Evolutionary conservation across 2,113 vertebrate species (phyloP).

Genomic region (Mesoclemmys tuberculata): DNA sequence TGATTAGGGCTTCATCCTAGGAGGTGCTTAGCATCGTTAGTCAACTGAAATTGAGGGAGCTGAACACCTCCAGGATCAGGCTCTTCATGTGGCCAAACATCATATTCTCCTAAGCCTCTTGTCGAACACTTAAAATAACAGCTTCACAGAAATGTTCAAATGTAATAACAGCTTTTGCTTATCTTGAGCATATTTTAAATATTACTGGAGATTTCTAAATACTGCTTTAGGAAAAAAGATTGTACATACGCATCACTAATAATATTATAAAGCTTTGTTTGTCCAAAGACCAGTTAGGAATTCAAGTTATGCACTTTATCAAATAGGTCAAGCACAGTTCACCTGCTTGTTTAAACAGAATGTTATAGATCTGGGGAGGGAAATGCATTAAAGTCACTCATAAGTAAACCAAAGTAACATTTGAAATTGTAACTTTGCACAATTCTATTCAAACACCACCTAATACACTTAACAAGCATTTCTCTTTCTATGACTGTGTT

Average conservation of each 20-base stretch:
- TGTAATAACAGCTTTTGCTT: slow-evolving; percentile 1
- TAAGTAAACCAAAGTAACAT: slow-evolving; percentile 16
- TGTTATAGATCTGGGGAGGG: not conserved
- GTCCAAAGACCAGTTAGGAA: slow-evolving; percentile 66
- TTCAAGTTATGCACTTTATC: slow-evolving; percentile 69
- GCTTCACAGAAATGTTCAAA: slow-evolving; percentile 2
- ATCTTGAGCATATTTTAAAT: slow-evolving; percentile 39
- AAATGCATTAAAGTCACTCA: not conserved
- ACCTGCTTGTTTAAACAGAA: slow-evolving; percentile 67
- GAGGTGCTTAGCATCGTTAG: not conserved
- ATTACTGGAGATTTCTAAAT: slow-evolving; percentile 1
- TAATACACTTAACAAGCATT: not conserved
- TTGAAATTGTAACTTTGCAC: slow-evolving; percentile 30
- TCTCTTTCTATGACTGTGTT: not conserved
- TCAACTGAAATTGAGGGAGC: not conserved
- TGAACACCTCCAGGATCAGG: accelerated
- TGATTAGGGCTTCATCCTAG: not conserved
- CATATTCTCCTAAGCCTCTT: not conserved
- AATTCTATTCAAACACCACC: slow-evolving; percentile 27
- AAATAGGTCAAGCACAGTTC: slow-evolving; percentile 73
- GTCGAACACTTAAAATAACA: not conserved
- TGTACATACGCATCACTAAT: slow-evolving; percentile 23
- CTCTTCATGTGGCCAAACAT: not conserved
- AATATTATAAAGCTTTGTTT: slow-evolving; percentile 14
- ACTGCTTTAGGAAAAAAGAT: not conserved